phyloP scores from a whole-genome alignment of 2,888 invertebrate genomes.

The Scaptomyza reducta region DNA sequence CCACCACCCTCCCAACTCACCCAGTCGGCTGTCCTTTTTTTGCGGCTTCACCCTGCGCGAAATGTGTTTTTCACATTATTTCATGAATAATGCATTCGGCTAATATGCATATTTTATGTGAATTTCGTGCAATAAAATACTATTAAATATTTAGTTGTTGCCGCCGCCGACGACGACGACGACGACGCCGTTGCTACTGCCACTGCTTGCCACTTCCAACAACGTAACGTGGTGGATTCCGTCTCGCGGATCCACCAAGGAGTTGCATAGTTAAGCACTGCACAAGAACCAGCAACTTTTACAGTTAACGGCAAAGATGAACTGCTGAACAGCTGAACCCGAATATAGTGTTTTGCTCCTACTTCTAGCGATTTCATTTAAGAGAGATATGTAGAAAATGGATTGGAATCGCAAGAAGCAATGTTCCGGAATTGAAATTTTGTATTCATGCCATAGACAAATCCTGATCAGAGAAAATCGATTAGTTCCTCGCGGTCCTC shows the following conservation, averaged over 20 bases:
- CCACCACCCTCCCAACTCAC: slow-evolving; percentile 2
- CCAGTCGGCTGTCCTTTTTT: slow-evolving; percentile 9
- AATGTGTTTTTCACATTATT: slow-evolving; percentile 82
- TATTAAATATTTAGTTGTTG: slow-evolving; percentile 83
- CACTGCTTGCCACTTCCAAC: slow-evolving; percentile 32
- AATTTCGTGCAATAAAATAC: slow-evolving; percentile 84
- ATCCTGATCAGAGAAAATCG: no score
- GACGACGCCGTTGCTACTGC: background rate
- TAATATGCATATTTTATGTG: slow-evolving; percentile 84
- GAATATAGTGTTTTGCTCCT: no score
- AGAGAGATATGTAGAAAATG: no score
- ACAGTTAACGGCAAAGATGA: background rate
- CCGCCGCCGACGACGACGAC: slow-evolving; percentile 29
- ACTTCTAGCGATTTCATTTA: no score
- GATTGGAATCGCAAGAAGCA: no score
- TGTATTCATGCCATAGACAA: no score
- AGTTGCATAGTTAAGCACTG: slow-evolving; percentile 48
- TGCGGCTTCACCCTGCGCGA: slow-evolving; percentile 61
- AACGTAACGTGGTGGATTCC: slow-evolving; percentile 22
- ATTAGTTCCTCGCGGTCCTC: no score
- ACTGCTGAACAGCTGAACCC: no score
- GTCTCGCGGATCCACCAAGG: slow-evolving; percentile 46
- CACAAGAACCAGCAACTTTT: slow-evolving; percentile 11
- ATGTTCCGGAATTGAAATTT: no score
- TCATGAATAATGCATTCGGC: slow-evolving; percentile 83